phyloP scores from a whole-genome alignment of 2,113 vertebrate species.

The Stictonetta naevosa region DNA sequence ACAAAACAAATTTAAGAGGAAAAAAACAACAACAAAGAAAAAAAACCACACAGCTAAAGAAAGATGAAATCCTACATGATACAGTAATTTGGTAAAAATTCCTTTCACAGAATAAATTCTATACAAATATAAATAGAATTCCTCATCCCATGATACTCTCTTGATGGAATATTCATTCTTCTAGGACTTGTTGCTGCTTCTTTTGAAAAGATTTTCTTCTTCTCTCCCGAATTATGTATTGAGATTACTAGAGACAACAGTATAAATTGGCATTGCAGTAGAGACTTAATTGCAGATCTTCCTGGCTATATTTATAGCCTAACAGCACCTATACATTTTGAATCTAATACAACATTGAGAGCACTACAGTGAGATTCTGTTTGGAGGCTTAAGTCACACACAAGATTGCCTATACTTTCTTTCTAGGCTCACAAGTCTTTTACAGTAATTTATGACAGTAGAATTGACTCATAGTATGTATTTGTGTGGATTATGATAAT shows the following conservation, averaged over 20 bases:
- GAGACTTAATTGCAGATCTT: not conserved
- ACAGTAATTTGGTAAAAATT: not conserved
- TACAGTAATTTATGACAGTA: not conserved
- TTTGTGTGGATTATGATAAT: not conserved
- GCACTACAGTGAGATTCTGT: not conserved
- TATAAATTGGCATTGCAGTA: not conserved
- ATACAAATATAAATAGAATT: not conserved
- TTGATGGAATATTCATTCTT: not conserved
- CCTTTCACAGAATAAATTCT: not conserved
- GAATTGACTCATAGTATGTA: not conserved
- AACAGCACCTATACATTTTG: not conserved
- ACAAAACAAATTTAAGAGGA: not conserved
- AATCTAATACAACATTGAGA: accelerated
- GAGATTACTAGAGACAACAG: not conserved
- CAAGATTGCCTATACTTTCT: not conserved
- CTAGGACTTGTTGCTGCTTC: not conserved
- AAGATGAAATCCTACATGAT: not conserved
- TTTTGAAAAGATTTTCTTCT: not conserved
- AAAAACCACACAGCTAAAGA: not conserved
- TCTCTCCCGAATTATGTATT: not conserved
- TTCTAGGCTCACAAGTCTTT: not conserved
- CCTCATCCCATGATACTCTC: not conserved
- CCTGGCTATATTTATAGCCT: not conserved
- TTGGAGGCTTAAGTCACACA: not conserved
- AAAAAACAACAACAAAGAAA: not conserved